Percentiles rank a stretch among this genome's conserved stretches.
These are phyloP conservation scores for Melikaiella ostensackeni DNA, from an alignment of 2,888 invertebrate genomes.

Conservation along the genomic window DNA sequence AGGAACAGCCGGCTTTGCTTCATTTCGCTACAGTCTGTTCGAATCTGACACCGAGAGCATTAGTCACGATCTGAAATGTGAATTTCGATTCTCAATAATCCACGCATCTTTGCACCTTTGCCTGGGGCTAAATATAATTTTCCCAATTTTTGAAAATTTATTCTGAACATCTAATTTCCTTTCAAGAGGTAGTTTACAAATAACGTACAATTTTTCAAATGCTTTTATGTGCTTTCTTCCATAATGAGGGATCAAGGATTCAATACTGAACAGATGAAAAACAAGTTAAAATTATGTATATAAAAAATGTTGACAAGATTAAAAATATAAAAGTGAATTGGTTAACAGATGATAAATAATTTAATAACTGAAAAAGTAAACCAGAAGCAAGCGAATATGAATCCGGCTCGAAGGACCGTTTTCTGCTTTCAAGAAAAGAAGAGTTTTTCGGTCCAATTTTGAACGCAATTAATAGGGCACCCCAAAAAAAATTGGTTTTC, in stretches of 20 bases:
- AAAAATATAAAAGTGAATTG: too few relatives aligned
- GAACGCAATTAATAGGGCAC: background rate
- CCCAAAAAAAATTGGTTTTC: too few relatives aligned
- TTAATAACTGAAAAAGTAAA: too few relatives aligned
- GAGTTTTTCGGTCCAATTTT: background rate
- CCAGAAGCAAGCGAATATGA: too few relatives aligned
- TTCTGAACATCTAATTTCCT: too few relatives aligned
- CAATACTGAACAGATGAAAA: too few relatives aligned
- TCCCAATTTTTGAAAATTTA: background rate
- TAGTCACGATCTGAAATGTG: conserved; percentile 26
- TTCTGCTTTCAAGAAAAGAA: background rate
- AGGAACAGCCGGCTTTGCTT: conserved; percentile 58
- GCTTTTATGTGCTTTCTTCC: too few relatives aligned
- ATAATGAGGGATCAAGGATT: too few relatives aligned
- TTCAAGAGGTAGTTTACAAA: background rate
- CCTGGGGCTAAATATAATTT: background rate
- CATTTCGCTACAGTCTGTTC: conserved; percentile 65
- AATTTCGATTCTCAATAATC: conserved; percentile 34
- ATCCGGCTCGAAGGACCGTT: too few relatives aligned
- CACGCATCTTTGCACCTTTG: conserved; percentile 23
- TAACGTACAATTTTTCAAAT: background rate
- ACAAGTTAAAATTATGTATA: too few relatives aligned
- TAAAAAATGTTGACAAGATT: too few relatives aligned
- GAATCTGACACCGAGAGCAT: conserved; percentile 53
- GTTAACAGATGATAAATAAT: too few relatives aligned